Conservation (phyloP, 2,888 invertebrate genomes). For the Lissocephala sabroskyi region DNA sequence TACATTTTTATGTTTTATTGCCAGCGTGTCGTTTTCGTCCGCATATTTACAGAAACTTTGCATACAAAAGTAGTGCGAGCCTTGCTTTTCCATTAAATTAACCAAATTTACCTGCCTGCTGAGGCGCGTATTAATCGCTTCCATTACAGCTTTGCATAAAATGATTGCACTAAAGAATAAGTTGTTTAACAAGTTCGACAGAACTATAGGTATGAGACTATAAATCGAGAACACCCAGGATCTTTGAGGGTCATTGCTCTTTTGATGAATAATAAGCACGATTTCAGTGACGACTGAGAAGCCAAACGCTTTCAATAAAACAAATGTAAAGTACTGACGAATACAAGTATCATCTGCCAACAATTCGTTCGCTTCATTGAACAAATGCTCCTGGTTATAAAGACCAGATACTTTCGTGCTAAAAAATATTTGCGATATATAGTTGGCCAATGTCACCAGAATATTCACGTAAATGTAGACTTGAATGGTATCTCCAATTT, state of each 20-base stretch:
- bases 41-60: slow-evolving; percentile 62
- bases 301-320: slow-evolving; percentile 41
- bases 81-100: slow-evolving; percentile 44
- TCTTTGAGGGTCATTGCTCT: slow-evolving; percentile 42
- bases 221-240: slow-evolving; percentile 51
- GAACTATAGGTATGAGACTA: slow-evolving; percentile 55
- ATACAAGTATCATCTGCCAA: slow-evolving; percentile 27
- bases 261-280: slow-evolving; percentile 45
- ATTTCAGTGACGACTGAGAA: slow-evolving; percentile 52
- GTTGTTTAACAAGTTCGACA: slow-evolving; percentile 60
- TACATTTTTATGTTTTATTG: slow-evolving; percentile 42
- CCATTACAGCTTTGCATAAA: slow-evolving; percentile 41
- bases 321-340: slow-evolving; percentile 23
- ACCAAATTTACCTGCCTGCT: too few relatives aligned
- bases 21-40: slow-evolving; percentile 61
- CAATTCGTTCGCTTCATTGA: slow-evolving; percentile 37
- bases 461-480: slow-evolving; percentile 64
- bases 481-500: slow-evolving; percentile 54
- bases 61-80: slow-evolving; percentile 60
- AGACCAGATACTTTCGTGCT: slow-evolving; percentile 27
- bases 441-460: slow-evolving; percentile 46
- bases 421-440: slow-evolving; percentile 33
- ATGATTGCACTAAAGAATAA: slow-evolving; percentile 56
- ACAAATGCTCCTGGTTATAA: slow-evolving; percentile 42
- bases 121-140: slow-evolving; percentile 47